These are phyloP conservation scores for Numida meleagris DNA, from an alignment of 2,113 vertebrate species.

Conservation along the genomic window DNA sequence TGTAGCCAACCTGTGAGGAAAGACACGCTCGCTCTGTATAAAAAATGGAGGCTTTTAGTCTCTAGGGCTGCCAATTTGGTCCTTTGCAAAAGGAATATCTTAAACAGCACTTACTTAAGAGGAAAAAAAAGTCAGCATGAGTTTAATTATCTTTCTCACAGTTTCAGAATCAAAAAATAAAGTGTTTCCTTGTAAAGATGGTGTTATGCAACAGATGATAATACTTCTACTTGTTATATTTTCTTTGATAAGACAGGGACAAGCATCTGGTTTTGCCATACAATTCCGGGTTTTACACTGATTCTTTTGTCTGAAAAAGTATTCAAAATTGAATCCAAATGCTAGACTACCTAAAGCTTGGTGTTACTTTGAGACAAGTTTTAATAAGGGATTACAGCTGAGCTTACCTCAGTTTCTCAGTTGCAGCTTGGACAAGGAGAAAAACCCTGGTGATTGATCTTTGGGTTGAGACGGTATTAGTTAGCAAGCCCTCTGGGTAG, in stretches of 20 bases:
- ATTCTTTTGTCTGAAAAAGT: slow-evolving; percentile 63
- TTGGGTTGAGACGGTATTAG: slow-evolving; percentile 64
- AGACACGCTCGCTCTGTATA: not conserved
- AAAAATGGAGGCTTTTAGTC: not conserved
- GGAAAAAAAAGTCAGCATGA: not conserved
- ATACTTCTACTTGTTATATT: slow-evolving; percentile 51
- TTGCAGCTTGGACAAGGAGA: slow-evolving; percentile 72
- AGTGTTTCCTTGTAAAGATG: slow-evolving; percentile 42
- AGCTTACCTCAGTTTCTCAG: slow-evolving; percentile 70
- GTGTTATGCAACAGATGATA: slow-evolving; percentile 35
- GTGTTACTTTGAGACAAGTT: slow-evolving; percentile 74
- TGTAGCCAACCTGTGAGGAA: not conserved
- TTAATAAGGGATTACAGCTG: slow-evolving; percentile 75
- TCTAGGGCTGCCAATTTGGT: not conserved
- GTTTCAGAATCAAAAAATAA: not conserved
- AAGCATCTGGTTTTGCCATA: not conserved
- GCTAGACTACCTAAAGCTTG: slow-evolving; percentile 64
- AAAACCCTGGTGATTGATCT: slow-evolving; percentile 73
- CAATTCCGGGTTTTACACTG: slow-evolving; percentile 22
- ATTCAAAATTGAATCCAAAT: slow-evolving; percentile 67
- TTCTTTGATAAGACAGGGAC: not conserved
- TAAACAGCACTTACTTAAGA: not conserved
- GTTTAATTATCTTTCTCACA: not conserved
- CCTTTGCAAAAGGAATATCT: not conserved
- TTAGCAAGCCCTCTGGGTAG: slow-evolving; percentile 61